These are phyloP conservation scores for Trichonephila clavata DNA, from an alignment of 1,140 invertebrate species.

Conservation along the genomic window DNA sequence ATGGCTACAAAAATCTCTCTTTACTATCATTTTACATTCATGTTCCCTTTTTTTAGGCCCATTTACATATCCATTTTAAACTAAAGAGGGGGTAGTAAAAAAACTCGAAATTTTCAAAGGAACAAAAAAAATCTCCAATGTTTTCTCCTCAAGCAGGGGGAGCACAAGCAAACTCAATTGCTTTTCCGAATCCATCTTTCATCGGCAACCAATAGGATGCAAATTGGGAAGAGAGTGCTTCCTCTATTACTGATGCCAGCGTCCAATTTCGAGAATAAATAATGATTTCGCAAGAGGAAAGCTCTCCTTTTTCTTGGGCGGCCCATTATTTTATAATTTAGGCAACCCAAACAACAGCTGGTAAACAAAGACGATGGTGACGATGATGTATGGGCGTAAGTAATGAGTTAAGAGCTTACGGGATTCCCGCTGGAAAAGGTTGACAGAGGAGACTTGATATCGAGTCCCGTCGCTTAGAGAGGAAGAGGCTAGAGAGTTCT, in stretches of 20 bases:
- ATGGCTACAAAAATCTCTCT: too few relatives aligned
- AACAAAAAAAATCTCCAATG: too few relatives aligned
- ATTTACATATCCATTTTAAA: too few relatives aligned
- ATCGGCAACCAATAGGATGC: background rate
- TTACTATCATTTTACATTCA: too few relatives aligned
- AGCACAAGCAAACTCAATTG: background rate
- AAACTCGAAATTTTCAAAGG: too few relatives aligned
- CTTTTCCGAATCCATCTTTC: background rate
- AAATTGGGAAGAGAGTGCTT: background rate
- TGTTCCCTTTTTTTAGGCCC: too few relatives aligned
- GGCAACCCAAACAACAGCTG: background rate
- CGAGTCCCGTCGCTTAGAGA: too few relatives aligned
- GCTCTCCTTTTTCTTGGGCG: background rate
- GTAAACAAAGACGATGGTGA: slow-evolving; percentile 10
- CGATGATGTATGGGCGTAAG: slow-evolving; percentile 5
- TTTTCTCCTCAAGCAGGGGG: too few relatives aligned
- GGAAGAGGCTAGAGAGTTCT: too few relatives aligned
- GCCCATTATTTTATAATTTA: slow-evolving; percentile 17
- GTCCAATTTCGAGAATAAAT: background rate
- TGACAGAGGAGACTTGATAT: background rate
- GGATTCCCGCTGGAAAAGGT: background rate
- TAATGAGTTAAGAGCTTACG: background rate
- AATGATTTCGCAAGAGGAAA: background rate
- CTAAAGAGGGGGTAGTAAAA: too few relatives aligned
- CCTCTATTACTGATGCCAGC: background rate